Base-by-base conservation (phyloP, 1,140 invertebrate species). In the Cherax quadricarinatus region DNA sequence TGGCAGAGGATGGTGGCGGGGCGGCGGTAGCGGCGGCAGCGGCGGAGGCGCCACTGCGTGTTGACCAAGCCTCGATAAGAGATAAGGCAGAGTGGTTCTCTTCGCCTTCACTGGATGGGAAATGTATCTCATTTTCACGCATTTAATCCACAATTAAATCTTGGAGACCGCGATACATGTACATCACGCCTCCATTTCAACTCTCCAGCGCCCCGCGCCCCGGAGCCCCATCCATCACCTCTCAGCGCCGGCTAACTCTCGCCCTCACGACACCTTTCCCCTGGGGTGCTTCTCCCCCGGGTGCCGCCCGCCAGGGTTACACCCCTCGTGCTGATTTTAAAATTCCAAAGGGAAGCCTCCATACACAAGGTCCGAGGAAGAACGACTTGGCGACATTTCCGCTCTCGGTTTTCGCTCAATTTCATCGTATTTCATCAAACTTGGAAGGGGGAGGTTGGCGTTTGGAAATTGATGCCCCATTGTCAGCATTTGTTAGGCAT, bases 81-180 rank as follows among this genome's bases (percentile, higher is more conserved):
- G 84, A 91, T n/a, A 91, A 86, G 84, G 49, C 24, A 53, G 84
- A 66, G 84, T 53, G 84, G 49, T 83, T 91, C 90, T 91, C 84
- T 91, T 87, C 87, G 78, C 90, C 85, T 86, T 86, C 90, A 91
- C 60, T 91, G 75, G 84, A 80, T 84, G 48, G 53, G 53, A 91
- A 91, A 91, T 91, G 90, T 91, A 87, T 80, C 90, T 91, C 90
- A 91, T 90, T 91, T 91, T 91, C 90, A 86, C 90, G 80, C 90
- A 91, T 91, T 91, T 91, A 91, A 91, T 91, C 90, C 90, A 91
- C 90, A 91, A 91, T 91, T 91, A 91, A 91, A 91, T 91, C 90
- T 91, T 75, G 7, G 57, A 51, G 75, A 86, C 78, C 85, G n/a
- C 90, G 78, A 91, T 91, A 87, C 84, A 87, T 91, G 84, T 70